Evolutionary conservation across 1,140 invertebrate genomes (phyloP).

Genomic region (Drosophila repletoides): DNA sequence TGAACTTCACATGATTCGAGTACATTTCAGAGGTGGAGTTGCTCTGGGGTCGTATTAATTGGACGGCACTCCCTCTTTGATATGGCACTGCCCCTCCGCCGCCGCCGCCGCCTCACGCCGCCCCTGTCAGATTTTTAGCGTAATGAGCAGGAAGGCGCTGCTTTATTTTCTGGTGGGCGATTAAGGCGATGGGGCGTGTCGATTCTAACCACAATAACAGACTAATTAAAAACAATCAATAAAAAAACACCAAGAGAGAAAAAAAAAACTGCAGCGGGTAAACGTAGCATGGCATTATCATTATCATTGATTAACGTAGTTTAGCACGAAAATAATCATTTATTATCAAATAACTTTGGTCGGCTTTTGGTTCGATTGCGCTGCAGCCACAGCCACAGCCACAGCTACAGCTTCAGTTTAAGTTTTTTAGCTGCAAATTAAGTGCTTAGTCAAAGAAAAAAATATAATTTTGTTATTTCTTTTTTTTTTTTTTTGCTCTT

Average conservation of each 20-base stretch:
- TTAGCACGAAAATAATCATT: slow-evolving; percentile 76
- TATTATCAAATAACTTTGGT: slow-evolving; percentile 62
- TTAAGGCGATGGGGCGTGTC: slow-evolving; percentile 36
- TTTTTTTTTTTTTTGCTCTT: slow-evolving; percentile 4
- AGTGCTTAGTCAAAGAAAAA: slow-evolving; percentile 58
- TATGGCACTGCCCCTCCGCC: slow-evolving; percentile 32
- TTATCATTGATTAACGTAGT: slow-evolving; percentile 75
- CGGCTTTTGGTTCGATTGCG: slow-evolving; percentile 12
- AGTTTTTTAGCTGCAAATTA: slow-evolving; percentile 53
- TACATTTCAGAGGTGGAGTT: slow-evolving; percentile 17
- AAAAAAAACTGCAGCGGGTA: slow-evolving; percentile 25
- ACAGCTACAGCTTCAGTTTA: slow-evolving; percentile 13
- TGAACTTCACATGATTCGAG: slow-evolving; percentile 42
- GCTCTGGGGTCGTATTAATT: slow-evolving; percentile 39
- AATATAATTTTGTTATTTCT: slow-evolving; percentile 4
- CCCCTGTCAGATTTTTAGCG: slow-evolving; percentile 1
- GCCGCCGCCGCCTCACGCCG: not conserved
- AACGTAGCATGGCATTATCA: slow-evolving; percentile 59
- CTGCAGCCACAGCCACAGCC: slow-evolving; percentile 20
- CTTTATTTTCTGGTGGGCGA: too few relatives aligned
- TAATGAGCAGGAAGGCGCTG: slow-evolving; percentile 55
- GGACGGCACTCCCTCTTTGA: slow-evolving; percentile 62
- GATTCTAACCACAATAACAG: slow-evolving; percentile 38
- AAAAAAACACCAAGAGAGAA: too few relatives aligned
- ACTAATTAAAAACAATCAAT: slow-evolving; percentile 80